Percentiles rank a stretch among this genome's conserved stretches.
phyloP scores from a whole-genome alignment of 2,797 vertebrate genomes.

The Psittacula derbiana region DNA sequence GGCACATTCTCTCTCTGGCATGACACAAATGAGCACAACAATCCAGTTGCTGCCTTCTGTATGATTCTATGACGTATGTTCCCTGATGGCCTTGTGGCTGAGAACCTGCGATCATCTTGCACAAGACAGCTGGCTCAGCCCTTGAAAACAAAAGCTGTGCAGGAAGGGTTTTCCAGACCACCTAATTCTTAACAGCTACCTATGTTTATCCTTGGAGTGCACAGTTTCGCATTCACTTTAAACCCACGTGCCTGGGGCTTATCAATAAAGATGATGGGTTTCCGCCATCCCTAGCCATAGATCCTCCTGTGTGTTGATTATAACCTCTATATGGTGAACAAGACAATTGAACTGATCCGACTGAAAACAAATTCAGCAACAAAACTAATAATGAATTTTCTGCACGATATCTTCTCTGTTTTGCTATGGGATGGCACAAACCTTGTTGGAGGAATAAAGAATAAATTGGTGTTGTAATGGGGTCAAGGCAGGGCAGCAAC shows the following conservation, averaged over 20 bases:
- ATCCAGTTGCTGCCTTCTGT: neutral
- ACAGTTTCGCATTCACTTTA: neutral
- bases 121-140: neutral
- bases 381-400: neutral
- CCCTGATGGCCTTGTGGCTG: neutral
- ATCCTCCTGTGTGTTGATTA: neutral
- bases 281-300: neutral
- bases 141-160: neutral
- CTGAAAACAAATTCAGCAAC: neutral
- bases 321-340: neutral
- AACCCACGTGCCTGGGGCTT: neutral
- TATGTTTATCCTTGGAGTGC: neutral
- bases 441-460: neutral
- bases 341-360: neutral
- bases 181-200: neutral
- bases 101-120: neutral
- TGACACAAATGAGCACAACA: neutral
- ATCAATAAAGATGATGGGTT: neutral
- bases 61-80: neutral
- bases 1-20: neutral
- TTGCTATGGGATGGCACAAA: neutral
- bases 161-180: neutral
- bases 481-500: neutral
- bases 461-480: neutral
- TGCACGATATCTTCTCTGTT: neutral